These are phyloP conservation scores for Fringilla coelebs DNA, from an alignment of 2,797 vertebrate genomes.

Conservation along the genomic window DNA sequence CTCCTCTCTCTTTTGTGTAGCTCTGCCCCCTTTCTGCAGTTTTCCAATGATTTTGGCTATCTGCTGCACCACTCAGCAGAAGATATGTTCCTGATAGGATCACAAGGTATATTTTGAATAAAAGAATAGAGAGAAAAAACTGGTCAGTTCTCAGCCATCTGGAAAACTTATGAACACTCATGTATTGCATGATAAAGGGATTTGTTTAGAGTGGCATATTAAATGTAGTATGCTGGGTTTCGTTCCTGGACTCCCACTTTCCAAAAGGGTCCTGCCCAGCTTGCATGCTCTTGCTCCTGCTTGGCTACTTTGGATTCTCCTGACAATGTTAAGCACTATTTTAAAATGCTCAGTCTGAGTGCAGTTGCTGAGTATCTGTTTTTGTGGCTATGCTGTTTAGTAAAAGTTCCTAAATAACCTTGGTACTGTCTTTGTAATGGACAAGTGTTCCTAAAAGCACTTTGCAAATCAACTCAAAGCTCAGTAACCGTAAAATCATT, in stretches of 20 bases:
- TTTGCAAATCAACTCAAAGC: neutral
- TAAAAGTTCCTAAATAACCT: slow-evolving; percentile 40
- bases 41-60: slow-evolving; percentile 61
- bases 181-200: slow-evolving; percentile 51
- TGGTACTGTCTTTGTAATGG: slow-evolving; percentile 43
- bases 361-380: slow-evolving; percentile 60
- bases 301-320: slow-evolving; percentile 63
- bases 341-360: slow-evolving; percentile 65
- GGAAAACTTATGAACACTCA: slow-evolving; percentile 51
- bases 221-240: slow-evolving; percentile 67
- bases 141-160: slow-evolving; percentile 56
- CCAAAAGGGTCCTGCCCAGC: slow-evolving; percentile 26
- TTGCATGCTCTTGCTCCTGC: slow-evolving; percentile 60
- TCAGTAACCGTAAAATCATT: neutral
- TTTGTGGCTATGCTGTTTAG: neutral
- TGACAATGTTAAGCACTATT: slow-evolving; percentile 59
- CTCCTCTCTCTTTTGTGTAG: slow-evolving; percentile 61
- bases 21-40: slow-evolving; percentile 60
- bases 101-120: slow-evolving; percentile 59
- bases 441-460: slow-evolving; percentile 33
- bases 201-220: slow-evolving; percentile 77
- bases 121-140: slow-evolving; percentile 47
- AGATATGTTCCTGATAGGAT: slow-evolving; percentile 47
- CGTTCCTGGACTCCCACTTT: slow-evolving; percentile 48
- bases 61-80: slow-evolving; percentile 59